A percentile compares a stretch with the other conserved stretches of the same genome.
These are phyloP conservation scores for Metellina segmentata DNA, from an alignment of 2,888 invertebrate species.

Conservation along the genomic window DNA sequence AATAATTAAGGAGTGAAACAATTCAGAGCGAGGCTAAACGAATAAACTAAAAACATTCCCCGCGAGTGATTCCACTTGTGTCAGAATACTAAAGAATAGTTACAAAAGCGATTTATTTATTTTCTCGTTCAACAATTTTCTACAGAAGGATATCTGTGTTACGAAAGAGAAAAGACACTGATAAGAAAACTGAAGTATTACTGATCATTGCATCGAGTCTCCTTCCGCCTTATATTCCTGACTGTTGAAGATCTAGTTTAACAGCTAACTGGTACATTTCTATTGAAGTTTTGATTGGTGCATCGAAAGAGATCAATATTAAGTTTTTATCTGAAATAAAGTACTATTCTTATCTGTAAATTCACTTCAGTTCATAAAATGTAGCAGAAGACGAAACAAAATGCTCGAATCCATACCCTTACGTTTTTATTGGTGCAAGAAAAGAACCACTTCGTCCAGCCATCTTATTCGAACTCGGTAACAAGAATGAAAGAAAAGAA, in stretches of 20 bases:
- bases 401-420: no score
- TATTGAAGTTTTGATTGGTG: no score
- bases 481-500: no score
- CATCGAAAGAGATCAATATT: no score
- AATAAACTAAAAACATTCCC: not conserved
- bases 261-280: not conserved
- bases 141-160: not conserved
- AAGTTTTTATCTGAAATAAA: no score
- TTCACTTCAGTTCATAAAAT: no score
- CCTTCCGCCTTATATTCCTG: slow-evolving; percentile 45
- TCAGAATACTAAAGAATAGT: slow-evolving; percentile 44
- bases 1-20: not conserved
- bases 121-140: slow-evolving; percentile 7
- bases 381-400: no score
- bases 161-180: not conserved
- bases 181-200: slow-evolving; percentile 56
- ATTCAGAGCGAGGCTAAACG: no score
- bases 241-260: slow-evolving; percentile 55
- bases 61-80: slow-evolving; percentile 20
- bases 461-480: no score
- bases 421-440: no score
- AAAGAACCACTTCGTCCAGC: no score
- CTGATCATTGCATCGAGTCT: slow-evolving; percentile 29
- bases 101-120: slow-evolving; percentile 58
- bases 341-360: no score